A percentile compares a stretch with the other conserved stretches of the same genome.
Evolutionary conservation across 2,113 vertebrate genomes (phyloP).

Genomic region (Columba livia): DNA sequence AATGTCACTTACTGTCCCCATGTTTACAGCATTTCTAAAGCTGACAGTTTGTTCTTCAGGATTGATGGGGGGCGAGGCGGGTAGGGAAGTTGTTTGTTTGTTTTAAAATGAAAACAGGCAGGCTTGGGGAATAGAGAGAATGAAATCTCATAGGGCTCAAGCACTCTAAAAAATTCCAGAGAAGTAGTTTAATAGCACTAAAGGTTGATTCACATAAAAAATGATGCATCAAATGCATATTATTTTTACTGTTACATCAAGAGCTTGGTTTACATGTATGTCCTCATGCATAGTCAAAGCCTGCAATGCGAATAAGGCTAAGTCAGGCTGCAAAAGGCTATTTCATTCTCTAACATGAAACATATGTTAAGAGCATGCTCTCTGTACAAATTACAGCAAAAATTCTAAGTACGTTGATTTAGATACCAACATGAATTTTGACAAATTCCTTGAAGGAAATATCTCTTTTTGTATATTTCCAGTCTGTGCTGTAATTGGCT

Average conservation of each 20-base stretch:
- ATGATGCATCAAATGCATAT: neutral
- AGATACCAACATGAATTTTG: neutral
- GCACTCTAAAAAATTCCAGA: neutral
- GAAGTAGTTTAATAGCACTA: neutral
- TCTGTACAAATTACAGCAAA: neutral
- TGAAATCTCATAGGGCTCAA: neutral
- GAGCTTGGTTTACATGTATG: neutral
- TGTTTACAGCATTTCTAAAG: neutral
- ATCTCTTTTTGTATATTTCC: neutral
- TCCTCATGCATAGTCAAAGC: neutral
- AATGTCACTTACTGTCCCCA: neutral
- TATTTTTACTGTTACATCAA: neutral
- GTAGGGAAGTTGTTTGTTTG: neutral
- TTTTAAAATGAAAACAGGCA: conserved; percentile 18
- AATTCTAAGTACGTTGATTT: neutral
- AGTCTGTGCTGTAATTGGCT: neutral
- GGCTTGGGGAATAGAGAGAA: neutral
- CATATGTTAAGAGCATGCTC: neutral
- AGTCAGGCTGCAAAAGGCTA: conserved; percentile 1
- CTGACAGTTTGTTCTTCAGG: neutral
- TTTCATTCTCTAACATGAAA: neutral
- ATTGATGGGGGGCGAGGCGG: neutral
- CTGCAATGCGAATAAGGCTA: neutral
- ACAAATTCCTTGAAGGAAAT: neutral
- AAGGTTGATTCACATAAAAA: neutral